These are phyloP conservation scores for Esox masquinongy DNA, from an alignment of 2,797 vertebrate genomes.

Conservation along the genomic window DNA sequence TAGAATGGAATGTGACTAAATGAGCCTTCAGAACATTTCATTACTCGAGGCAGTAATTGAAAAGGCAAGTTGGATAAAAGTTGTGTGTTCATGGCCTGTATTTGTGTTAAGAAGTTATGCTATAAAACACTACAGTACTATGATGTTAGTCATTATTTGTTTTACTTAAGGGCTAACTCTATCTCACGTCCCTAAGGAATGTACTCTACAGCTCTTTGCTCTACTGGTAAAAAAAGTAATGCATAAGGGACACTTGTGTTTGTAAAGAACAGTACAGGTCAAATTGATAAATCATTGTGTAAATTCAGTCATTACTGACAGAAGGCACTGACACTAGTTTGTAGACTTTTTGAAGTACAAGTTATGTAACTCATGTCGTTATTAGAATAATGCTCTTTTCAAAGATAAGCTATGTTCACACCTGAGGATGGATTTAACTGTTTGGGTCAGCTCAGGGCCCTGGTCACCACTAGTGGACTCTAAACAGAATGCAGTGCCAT, in stretches of 20 bases:
- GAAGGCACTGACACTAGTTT: neutral
- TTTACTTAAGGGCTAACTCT: neutral
- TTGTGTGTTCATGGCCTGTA: neutral
- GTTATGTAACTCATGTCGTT: neutral
- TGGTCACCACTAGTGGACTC: neutral
- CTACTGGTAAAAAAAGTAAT: neutral
- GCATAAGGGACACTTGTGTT: neutral
- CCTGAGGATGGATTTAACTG: neutral
- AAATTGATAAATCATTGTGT: neutral
- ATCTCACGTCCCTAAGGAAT: slow-evolving; percentile 13
- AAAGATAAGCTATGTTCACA: neutral
- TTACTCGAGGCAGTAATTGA: slow-evolving; percentile 38
- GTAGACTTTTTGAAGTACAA: neutral
- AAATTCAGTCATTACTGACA: neutral
- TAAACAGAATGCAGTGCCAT: neutral
- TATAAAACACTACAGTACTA: neutral
- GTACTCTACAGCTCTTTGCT: slow-evolving; percentile 8
- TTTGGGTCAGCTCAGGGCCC: neutral
- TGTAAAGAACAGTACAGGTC: neutral
- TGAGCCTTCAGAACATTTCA: slow-evolving; percentile 38
- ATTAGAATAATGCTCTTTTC: neutral
- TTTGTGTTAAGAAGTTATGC: neutral
- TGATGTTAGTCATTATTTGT: neutral
- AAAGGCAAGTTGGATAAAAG: slow-evolving; percentile 39
- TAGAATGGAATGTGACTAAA: slow-evolving; percentile 43